phyloP scores from a whole-genome alignment of 2,797 vertebrate genomes.

The Urosaurus nigricauda region DNA sequence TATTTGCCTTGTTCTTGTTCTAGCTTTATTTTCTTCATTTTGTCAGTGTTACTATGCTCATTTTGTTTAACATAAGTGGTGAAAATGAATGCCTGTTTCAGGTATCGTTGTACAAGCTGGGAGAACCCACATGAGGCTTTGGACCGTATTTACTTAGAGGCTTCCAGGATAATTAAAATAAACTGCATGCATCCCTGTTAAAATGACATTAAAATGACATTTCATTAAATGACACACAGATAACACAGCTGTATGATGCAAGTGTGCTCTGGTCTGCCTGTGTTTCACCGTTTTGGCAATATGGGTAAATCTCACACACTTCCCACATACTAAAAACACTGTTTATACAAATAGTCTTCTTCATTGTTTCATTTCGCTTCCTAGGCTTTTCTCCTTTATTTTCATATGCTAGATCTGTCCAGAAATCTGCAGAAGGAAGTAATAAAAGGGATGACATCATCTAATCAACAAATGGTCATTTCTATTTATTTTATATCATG shows the following conservation, averaged over 20 bases:
- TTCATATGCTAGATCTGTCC: neutral
- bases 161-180: constrained; percentile 7
- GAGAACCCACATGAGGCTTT: neutral
- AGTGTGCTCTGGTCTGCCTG: neutral
- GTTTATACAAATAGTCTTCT: neutral
- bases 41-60: neutral
- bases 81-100: neutral
- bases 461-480: neutral
- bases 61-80: neutral
- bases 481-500: neutral
- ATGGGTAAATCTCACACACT: neutral
- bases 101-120: neutral
- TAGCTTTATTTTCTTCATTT: neutral
- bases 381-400: neutral
- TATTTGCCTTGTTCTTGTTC: neutral
- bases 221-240: too few species aligned
- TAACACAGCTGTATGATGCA: too few species aligned
- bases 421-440: neutral
- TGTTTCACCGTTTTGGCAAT: neutral
- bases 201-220: neutral
- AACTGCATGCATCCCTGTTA: neutral
- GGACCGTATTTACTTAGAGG: neutral
- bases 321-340: too few species aligned
- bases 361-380: neutral
- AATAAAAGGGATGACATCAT: neutral